Conservation (phyloP, 37 sponge, comb jelly and placozoan species). For the Diacarnus erythraeanus region DNA sequence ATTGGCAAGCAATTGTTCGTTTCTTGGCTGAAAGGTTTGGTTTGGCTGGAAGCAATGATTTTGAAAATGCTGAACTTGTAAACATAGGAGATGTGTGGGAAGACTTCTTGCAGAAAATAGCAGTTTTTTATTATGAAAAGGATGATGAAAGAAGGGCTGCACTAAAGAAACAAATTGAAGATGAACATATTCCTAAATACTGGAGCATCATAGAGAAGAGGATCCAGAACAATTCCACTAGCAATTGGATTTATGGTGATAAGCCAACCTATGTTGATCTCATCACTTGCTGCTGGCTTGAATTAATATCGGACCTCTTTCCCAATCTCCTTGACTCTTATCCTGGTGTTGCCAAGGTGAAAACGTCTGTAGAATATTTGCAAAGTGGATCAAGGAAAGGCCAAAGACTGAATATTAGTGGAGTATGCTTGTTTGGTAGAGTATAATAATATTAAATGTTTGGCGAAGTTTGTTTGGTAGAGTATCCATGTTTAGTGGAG, state of each 20-base stretch:
- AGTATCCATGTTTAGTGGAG: too few species aligned
- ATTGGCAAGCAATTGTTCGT: conserved; percentile 44
- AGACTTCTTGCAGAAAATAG: conserved; percentile 24
- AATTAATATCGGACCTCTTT: not conserved
- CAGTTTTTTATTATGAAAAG: conserved; percentile 22
- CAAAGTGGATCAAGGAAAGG: conserved; percentile 55
- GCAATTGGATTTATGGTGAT: conserved; percentile 38
- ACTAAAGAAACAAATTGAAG: conserved; percentile 17
- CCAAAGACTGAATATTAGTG: conserved; percentile 53
- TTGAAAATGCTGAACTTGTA: conserved; percentile 36
- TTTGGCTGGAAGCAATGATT: conserved; percentile 46
- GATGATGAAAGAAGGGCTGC: conserved; percentile 41
- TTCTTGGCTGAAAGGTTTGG: conserved; percentile 63
- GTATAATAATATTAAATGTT: too few species aligned
- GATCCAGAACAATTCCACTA: not conserved
- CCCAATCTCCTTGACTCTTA: conserved; percentile 12
- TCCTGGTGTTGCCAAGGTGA: conserved; percentile 38
- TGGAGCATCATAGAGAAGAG: conserved; percentile 20
- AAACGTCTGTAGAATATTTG: conserved; percentile 33
- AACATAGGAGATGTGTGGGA: conserved; percentile 24
- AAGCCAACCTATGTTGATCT: conserved; percentile 49
- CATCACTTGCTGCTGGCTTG: not conserved
- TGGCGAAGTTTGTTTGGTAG: too few species aligned
- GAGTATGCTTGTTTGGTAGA: too few species aligned
- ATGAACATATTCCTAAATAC: conserved; percentile 8